These are phyloP conservation scores for Rhyacophila evoluta DNA, from an alignment of 2,888 invertebrate species.

Conservation along the genomic window DNA sequence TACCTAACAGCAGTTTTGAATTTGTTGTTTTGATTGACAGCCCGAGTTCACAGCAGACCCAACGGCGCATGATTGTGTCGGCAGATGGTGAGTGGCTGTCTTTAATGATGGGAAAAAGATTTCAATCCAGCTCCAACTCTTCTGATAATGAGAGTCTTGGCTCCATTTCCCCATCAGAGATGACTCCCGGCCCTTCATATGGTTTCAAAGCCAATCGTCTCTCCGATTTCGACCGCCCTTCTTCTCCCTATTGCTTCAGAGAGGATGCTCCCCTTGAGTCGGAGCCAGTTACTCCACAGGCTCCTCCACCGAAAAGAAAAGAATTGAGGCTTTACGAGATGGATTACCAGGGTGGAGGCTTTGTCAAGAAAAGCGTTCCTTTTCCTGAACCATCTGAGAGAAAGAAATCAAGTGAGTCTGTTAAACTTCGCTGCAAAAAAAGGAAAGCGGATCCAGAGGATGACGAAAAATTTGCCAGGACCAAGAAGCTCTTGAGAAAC, in stretches of 20 bases:
- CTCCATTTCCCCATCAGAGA: constrained; percentile 64
- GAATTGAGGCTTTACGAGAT: constrained; percentile 55
- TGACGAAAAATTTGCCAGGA: constrained; percentile 50
- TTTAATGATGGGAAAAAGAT: constrained; percentile 74
- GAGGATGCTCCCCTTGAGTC: constrained; percentile 30
- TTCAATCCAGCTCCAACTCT: constrained; percentile 68
- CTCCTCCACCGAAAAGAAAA: constrained; percentile 46
- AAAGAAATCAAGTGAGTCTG: constrained; percentile 63
- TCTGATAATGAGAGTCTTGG: constrained; percentile 69
- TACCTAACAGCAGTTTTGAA: too few species aligned
- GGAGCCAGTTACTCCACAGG: constrained; percentile 1
- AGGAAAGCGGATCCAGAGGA: constrained; percentile 58
- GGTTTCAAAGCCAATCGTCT: background rate
- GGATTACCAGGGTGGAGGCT: constrained; percentile 68
- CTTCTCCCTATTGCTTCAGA: constrained; percentile 49
- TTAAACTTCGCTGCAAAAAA: constrained; percentile 60
- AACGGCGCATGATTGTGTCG: constrained; percentile 67
- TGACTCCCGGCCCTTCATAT: background rate
- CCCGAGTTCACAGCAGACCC: constrained; percentile 38
- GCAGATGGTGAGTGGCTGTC: constrained; percentile 72
- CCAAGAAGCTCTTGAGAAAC: constrained; percentile 57
- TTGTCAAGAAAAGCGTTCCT: constrained; percentile 71
- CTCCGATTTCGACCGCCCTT: background rate
- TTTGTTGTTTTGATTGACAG: constrained; percentile 30
- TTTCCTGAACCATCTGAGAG: constrained; percentile 69